Conservation (phyloP, 2,797 vertebrate species). For the Phoebastria nigripes region DNA sequence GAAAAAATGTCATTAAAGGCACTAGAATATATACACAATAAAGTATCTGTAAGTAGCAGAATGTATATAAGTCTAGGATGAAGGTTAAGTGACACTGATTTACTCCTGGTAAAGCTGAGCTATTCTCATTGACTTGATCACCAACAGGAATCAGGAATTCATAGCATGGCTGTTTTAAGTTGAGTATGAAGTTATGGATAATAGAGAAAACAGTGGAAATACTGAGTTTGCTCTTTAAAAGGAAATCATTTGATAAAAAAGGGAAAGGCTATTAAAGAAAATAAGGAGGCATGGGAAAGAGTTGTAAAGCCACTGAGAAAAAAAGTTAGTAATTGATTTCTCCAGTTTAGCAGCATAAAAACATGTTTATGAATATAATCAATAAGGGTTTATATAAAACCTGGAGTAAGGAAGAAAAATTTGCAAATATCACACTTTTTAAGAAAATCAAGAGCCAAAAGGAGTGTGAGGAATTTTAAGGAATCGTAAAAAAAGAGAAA, state of each 20-base stretch:
- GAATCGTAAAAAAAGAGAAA: fast-evolving
- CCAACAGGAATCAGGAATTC: background rate
- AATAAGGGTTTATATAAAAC: background rate
- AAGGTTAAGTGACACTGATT: background rate
- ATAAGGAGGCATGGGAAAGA: background rate
- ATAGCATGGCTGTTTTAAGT: background rate
- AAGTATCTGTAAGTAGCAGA: background rate
- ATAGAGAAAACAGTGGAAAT: background rate
- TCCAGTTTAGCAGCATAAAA: background rate
- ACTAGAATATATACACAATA: background rate
- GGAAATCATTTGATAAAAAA: background rate
- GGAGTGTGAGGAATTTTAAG: background rate
- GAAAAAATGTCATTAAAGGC: background rate
- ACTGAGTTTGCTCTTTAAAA: background rate
- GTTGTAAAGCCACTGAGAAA: background rate
- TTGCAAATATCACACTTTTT: background rate
- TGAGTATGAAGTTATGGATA: background rate
- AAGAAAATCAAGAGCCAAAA: background rate
- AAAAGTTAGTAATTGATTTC: background rate
- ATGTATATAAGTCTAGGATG: background rate
- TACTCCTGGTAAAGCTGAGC: background rate
- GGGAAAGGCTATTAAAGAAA: background rate
- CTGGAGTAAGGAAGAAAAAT: background rate
- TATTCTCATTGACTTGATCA: background rate
- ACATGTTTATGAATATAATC: background rate